Base-by-base conservation (phyloP, 2,113 vertebrate species). In the Clarias macrocephalus region DNA sequence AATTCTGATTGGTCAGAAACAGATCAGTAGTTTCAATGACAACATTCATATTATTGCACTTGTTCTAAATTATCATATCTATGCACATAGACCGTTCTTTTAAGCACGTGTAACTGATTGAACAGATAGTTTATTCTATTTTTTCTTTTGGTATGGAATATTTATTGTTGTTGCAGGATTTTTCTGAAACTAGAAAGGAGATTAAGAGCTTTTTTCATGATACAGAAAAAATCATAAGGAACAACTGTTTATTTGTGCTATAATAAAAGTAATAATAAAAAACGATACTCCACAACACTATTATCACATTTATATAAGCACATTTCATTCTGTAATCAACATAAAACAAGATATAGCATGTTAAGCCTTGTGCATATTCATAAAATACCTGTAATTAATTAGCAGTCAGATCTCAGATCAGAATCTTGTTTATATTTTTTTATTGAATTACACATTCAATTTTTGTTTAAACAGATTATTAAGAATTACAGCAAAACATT, bases 401-500 rank as follows among this genome's bases (percentile, higher is more conserved):
- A 21, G 15, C 56, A 33, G 21, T 33, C 6, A 33, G n/a, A 68
- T 70, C 19, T 19, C 1, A 72, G 10, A 7, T 48, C 5, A 37
- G 33, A 37, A 48, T 56, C 1, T 12, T 75, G 23, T 48, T 25
- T 0, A 75, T 52, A 16, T 75, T 75, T 42, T 42, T 48, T 3
- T 28, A 5, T 4, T 2, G 3, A 80, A 28, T 28, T 59, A 37
- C 1, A 54, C 1, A 52, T 48, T 48, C 9, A 48, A 23, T 30
- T 15, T 76, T 5, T 86, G 11, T 87, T 42, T 54, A 21, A 2
- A 11, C 91, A 95, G 95, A 93, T 91, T 60, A 93, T 90, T 68
- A 65, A 37, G 80, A 96, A 95, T 76, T 90, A 82, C 11, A 88
- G 89, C 13, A 90, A 91, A 83, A 90, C 87, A 68, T 97, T 97